A percentile compares a stretch with the other conserved stretches of the same genome.
Evolutionary conservation across 2,888 invertebrate species (phyloP).

Genomic region (Drosophila niveifrons): DNA sequence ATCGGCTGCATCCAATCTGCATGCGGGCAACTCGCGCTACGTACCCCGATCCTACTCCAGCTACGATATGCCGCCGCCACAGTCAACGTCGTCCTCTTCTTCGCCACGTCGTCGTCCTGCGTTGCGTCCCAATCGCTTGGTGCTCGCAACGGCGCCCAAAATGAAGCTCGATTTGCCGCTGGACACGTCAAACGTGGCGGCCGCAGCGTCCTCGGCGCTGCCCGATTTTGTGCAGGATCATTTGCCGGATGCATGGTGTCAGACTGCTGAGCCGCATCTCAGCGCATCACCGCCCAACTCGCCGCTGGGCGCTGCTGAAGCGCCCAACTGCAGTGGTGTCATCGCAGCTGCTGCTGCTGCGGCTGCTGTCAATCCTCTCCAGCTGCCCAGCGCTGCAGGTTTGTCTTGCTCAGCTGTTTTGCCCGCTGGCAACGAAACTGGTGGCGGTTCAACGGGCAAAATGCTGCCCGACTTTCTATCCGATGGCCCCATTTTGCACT

Average conservation of each 20-base stretch:
- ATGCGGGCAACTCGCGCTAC: constrained; percentile 64
- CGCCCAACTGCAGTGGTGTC: constrained; percentile 51
- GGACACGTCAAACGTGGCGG: constrained; percentile 61
- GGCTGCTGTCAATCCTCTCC: constrained; percentile 36
- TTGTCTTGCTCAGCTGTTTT: constrained; percentile 51
- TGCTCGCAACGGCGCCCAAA: constrained; percentile 72
- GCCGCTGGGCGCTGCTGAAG: constrained; percentile 71
- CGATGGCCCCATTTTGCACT: constrained; percentile 88
- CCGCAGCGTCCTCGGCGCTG: constrained; percentile 85
- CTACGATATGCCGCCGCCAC: constrained; percentile 83
- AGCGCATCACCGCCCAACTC: constrained; percentile 83
- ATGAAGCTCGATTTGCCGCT: constrained; percentile 81
- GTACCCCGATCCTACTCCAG: constrained; percentile 85
- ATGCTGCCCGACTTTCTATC: constrained; percentile 90
- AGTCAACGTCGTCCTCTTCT: constrained; percentile 56
- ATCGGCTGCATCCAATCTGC: constrained; percentile 57
- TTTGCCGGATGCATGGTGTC: constrained; percentile 89
- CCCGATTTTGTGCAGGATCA: constrained; percentile 97
- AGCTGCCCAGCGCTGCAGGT: constrained; percentile 51
- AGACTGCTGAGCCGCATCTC: constrained; percentile 76
- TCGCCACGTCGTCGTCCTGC: constrained; percentile 61
- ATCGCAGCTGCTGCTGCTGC: constrained; percentile 22
- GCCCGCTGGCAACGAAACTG: constrained; percentile 34
- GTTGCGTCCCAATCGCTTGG: constrained; percentile 75
- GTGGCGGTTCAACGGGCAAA: constrained; percentile 63